These are phyloP conservation scores for Neoniphon sammara DNA, from an alignment of 2,797 vertebrate genomes.

Conservation along the genomic window DNA sequence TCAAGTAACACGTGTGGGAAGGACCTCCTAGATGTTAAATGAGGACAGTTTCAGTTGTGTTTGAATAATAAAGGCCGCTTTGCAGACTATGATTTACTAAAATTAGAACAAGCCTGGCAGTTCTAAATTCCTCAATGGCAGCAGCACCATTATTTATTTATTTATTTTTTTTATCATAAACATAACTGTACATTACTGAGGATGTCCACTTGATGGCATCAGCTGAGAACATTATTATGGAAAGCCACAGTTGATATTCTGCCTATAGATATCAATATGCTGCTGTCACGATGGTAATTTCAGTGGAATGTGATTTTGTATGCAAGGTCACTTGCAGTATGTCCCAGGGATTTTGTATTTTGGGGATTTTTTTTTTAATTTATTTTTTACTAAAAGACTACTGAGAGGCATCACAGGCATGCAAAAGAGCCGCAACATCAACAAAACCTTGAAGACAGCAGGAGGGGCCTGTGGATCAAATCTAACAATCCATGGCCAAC, in stretches of 20 bases:
- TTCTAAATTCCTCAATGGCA: conserved; percentile 39
- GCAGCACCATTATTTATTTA: background rate
- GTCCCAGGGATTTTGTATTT: background rate
- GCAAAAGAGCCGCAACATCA: too few species aligned
- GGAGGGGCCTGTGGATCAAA: too few species aligned
- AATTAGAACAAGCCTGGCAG: conserved; percentile 51
- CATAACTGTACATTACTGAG: conserved; percentile 43
- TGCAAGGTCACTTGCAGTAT: too few species aligned
- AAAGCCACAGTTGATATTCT: background rate
- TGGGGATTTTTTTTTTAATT: background rate
- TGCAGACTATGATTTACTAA: conserved; percentile 33
- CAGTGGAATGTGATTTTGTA: background rate
- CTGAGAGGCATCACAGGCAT: background rate
- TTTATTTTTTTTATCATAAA: background rate
- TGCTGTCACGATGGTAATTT: conserved; percentile 6
- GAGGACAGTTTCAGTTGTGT: background rate
- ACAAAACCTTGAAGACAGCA: too few species aligned
- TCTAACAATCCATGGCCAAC: too few species aligned
- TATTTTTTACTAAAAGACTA: background rate
- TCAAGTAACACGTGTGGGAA: too few species aligned
- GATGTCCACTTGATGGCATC: conserved; percentile 67
- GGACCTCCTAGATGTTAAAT: too few species aligned
- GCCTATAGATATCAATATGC: background rate
- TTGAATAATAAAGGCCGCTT: conserved; percentile 6
- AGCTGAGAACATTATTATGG: conserved; percentile 33